Evolutionary conservation across 2,888 invertebrate species (phyloP), one percentile per base, ranked within the genome.

Genomic region (Hypsopygia costalis): DNA sequence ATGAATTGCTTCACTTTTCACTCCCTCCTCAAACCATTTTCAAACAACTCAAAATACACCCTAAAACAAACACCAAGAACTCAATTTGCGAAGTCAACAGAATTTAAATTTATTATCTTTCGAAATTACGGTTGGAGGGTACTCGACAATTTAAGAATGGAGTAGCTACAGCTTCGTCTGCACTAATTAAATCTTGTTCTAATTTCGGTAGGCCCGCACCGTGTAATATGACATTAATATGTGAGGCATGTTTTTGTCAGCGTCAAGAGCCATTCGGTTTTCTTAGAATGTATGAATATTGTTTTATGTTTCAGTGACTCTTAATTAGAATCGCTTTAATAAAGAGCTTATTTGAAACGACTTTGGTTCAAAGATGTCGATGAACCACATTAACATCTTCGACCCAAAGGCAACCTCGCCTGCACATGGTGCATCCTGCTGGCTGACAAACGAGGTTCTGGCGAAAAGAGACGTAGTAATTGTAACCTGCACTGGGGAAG

Each of bases 1-100:
- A 79, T 77, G 76, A 77, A 77, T 79, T 69, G 60, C 72, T 71
- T 62, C 65, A 65, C 70, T 68, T 66, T 72, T 62, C 65, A 66
- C 57, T 59, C 63, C 57, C 55, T 58, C 50, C 48, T 34, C 38
- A 42, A 50, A 47, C 46, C 38, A 16, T 16, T 28, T 11, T 0
- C 10, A 7, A 27, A 11, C 38, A 43, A 47, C 39, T 33, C 10
- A 51, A 52, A 36, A 6, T 1, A 7, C 1, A 10, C n/a, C 2
- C 1, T 22, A 40, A 36, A 12, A 31, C 40, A 42, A 39, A 6
- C 31, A 20, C 21, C 33, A 40, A 44, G 36, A 29, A 28, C 36
- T 36, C n/a, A 33, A 34, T 36, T 46, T 51, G 28, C 39, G 32
- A 21, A 6, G 32, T 22, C 16, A 34, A 22, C 9, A 1, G 8